phyloP scores from a whole-genome alignment of 2,113 vertebrate genomes.

The Thalassoma bifasciatum region DNA sequence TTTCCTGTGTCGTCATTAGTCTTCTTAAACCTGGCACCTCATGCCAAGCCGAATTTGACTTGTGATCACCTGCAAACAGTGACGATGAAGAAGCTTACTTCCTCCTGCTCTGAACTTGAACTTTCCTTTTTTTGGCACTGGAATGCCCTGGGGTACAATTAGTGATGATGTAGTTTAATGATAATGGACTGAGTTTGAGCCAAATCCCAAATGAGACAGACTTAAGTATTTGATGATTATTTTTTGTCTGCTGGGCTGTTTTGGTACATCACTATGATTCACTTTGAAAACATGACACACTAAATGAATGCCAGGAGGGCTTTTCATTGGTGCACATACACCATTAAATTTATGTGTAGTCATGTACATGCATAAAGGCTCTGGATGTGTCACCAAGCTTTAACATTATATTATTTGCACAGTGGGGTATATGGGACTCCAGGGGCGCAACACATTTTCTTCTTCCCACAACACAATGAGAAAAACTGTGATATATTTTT shows the following conservation, averaged over 20 bases:
- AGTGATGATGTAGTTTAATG: background rate
- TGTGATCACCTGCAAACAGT: constrained; percentile 1
- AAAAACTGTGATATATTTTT: background rate
- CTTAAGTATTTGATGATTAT: background rate
- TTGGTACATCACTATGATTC: background rate
- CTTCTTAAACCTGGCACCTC: constrained; percentile 9
- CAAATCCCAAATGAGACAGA: background rate
- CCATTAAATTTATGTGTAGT: background rate
- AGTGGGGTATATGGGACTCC: background rate
- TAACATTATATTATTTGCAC: background rate
- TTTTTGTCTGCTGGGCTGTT: background rate
- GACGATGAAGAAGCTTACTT: background rate
- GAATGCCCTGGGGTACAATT: background rate
- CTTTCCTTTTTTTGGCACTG: background rate
- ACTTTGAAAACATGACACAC: background rate
- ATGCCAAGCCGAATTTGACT: constrained; percentile 15
- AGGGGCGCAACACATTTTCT: background rate
- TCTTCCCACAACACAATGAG: background rate
- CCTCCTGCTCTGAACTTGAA: background rate
- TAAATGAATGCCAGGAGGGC: background rate
- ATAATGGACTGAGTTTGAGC: background rate
- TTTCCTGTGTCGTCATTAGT: constrained; percentile 15
- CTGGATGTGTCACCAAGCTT: background rate
- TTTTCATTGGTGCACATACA: background rate
- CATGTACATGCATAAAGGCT: background rate